A percentile compares a stretch with the other conserved stretches of the same genome.
These are phyloP conservation scores for Phymanthus crucifer DNA, from an alignment of 92 coral and sea anemone genomes.

Conservation along the genomic window DNA sequence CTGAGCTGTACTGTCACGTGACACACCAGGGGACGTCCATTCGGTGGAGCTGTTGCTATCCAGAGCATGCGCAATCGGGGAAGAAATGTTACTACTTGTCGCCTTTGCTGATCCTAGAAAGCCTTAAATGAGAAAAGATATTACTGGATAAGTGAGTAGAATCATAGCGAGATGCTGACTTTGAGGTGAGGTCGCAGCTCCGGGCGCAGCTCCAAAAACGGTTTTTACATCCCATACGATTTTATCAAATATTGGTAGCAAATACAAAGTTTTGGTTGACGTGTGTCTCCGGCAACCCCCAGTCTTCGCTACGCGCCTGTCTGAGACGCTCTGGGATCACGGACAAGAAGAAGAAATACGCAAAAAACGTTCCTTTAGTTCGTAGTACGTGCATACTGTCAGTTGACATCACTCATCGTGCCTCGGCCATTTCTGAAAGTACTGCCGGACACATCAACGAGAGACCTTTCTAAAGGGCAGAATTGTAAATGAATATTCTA, in stretches of 20 bases:
- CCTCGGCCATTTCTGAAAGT: not conserved
- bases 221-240: no score
- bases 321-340: no score
- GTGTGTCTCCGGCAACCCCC: no score
- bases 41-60: slow-evolving; percentile 6
- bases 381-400: not conserved
- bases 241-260: no score
- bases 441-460: not conserved
- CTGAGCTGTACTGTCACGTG: slow-evolving; percentile 10
- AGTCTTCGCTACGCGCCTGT: no score
- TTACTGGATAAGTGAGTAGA: no score
- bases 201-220: no score
- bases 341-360: no score
- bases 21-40: slow-evolving; percentile 35
- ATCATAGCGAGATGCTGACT: no score
- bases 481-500: not conserved
- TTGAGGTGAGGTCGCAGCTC: no score
- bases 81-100: slow-evolving; percentile 2
- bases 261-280: no score
- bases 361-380: not conserved
- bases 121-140: not conserved
- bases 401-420: not conserved
- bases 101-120: slow-evolving; percentile 6
- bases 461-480: not conserved
- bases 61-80: slow-evolving; percentile 12